Evolutionary conservation across 2,113 vertebrate genomes (phyloP).

Genomic region (Sebastes schlegelii): DNA sequence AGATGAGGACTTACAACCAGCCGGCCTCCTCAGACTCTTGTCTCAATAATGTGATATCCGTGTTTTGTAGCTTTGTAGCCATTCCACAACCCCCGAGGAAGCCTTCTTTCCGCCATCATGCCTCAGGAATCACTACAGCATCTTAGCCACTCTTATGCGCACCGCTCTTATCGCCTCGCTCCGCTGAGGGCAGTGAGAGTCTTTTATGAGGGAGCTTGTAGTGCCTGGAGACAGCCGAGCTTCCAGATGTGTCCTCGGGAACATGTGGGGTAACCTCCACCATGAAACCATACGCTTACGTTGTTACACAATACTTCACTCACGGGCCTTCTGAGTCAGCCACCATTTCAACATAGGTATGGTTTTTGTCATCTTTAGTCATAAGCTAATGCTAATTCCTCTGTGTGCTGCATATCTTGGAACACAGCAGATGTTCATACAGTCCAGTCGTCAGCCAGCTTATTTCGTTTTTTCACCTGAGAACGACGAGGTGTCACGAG

Average conservation of each 20-base stretch:
- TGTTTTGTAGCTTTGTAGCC: slow-evolving; percentile 32
- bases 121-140: slow-evolving; percentile 39
- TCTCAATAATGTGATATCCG: slow-evolving; percentile 52
- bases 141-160: background rate
- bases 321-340: background rate
- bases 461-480: background rate
- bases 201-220: slow-evolving; percentile 31
- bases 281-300: background rate
- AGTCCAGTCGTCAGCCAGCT: background rate
- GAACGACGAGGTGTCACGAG: too few species aligned
- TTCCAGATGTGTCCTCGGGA: background rate
- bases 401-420: background rate
- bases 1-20: slow-evolving; percentile 5
- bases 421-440: background rate
- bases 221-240: background rate
- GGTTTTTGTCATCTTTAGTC: background rate
- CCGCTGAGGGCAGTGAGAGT: slow-evolving; percentile 27
- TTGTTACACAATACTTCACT: background rate
- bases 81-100: background rate
- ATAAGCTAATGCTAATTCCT: background rate
- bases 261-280: background rate
- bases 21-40: slow-evolving; percentile 14
- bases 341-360: background rate
- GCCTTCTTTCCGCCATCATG: slow-evolving; percentile 14
- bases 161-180: background rate